Evolutionary conservation across 1,140 invertebrate genomes (phyloP), one percentile per base, ranked within the genome.

Genomic region (Ruditapes philippinarum): DNA sequence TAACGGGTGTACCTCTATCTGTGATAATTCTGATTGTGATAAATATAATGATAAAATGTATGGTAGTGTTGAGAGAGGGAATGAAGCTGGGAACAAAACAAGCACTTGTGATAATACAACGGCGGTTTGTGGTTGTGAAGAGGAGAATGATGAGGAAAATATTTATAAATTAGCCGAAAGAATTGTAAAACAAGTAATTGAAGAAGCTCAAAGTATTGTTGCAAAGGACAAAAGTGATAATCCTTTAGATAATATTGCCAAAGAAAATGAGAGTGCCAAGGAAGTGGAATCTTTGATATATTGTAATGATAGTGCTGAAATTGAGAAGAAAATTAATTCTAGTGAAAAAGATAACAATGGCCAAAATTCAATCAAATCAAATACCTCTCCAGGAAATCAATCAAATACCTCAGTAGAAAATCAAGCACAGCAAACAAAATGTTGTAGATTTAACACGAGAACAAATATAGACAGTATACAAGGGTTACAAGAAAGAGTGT

Each of bases 151-250:
- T 62, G 25, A 65, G 33, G 14, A 38, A 28, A 28, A 28, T 11
- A 33, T 78, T 78, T 54, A 78, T 25, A 36, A 1, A 51, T 19
- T 78, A 17, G 74, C 74, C 19, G 74, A 78, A 31, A 54, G n/a
- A 45, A 51, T 86, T 78, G 84, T 86, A 11, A 11, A 78, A 78
- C 28, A 86, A 33, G 84, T 65, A 28, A 86, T 86, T 14, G 33
- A 0, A 60, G 84, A 86, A 33, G 84, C 84, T 62, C 74, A 28
- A 42, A 45, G 22, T 11, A 76, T 86, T n/a, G 82, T 84, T 54
- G 40, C 4, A 31, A 22, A 11, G 45, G 57, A 12, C 12, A 45
- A 28, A 25, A 1, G 4, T 31, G 38, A 42, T 1, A 42, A n/a
- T n/a, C n/a, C 19, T 31, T 28, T 65, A 9, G 62, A 65, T 33